Evolutionary conservation across 2,888 invertebrate genomes (phyloP).

Genomic region (Callosobruchus maculatus): DNA sequence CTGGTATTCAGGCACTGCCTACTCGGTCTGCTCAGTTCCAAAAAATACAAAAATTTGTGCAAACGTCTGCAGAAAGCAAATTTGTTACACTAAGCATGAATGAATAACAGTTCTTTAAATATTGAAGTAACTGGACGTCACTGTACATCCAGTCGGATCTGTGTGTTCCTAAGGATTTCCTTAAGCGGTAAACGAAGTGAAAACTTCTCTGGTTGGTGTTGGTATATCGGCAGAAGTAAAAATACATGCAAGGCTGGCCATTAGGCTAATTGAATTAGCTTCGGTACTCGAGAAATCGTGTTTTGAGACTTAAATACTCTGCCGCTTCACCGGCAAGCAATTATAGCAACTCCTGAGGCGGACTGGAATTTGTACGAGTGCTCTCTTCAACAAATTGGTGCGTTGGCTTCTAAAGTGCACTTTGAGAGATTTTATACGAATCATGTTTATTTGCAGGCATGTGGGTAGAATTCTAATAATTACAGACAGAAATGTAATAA

Average conservation of each 20-base stretch:
- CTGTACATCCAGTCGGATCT: not conserved
- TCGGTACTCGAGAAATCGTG: not conserved
- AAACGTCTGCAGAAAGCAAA: no score
- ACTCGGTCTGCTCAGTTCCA: no score
- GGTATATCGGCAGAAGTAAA: not conserved
- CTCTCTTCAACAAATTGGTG: not conserved
- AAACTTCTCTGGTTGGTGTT: not conserved
- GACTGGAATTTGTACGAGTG: not conserved
- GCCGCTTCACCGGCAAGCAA: not conserved
- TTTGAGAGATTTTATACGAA: not conserved
- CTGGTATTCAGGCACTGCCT: no score
- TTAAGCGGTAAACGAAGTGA: not conserved
- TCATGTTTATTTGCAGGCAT: not conserved
- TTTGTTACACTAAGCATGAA: no score
- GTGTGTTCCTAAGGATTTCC: not conserved
- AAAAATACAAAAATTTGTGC: no score
- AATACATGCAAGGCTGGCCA: not conserved
- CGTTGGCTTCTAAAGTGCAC: not conserved
- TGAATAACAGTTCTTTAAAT: no score
- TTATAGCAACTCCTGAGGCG: not conserved
- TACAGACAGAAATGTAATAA: not conserved
- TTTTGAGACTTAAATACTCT: not conserved
- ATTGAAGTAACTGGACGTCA: not conserved
- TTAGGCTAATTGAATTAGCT: not conserved
- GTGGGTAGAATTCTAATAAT: not conserved